Evolutionary conservation across 2,113 vertebrate species (phyloP).

Genomic region (Cnemophilus loriae): DNA sequence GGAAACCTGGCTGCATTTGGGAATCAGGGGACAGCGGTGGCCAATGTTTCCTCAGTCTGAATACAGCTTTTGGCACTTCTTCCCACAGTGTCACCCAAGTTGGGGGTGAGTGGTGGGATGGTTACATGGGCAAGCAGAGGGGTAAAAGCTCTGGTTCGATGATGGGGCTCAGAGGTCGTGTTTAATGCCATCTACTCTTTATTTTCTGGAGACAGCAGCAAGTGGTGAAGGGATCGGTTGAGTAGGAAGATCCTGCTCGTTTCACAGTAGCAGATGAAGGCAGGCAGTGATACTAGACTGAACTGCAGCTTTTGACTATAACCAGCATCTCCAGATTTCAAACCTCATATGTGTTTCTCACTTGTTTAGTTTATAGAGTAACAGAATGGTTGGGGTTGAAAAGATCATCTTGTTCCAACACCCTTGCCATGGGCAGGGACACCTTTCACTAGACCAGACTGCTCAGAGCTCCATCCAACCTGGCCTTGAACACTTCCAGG

Average conservation of each 20-base stretch:
- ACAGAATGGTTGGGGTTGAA: neutral
- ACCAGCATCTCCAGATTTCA: neutral
- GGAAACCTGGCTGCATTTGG: neutral
- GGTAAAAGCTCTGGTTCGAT: neutral
- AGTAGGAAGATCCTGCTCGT: neutral
- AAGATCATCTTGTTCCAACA: neutral
- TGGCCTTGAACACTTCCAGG: neutral
- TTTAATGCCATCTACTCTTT: neutral
- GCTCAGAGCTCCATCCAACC: neutral
- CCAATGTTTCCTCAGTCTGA: fast-evolving
- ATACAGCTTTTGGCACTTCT: neutral
- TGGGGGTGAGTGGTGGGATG: neutral
- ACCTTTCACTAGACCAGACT: neutral
- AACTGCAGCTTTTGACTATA: neutral
- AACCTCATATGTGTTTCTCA: neutral
- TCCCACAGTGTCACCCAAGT: fast-evolving
- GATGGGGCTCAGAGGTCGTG: fast-evolving
- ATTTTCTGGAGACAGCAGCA: neutral
- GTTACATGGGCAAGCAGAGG: neutral
- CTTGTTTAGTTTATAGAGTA: neutral
- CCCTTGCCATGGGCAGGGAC: neutral
- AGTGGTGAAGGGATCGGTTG: neutral
- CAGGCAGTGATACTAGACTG: neutral
- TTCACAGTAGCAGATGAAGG: neutral
- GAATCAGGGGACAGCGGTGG: neutral